Evolutionary conservation across 2,888 invertebrate species (phyloP).

Genomic region (Parnassius smintheus): DNA sequence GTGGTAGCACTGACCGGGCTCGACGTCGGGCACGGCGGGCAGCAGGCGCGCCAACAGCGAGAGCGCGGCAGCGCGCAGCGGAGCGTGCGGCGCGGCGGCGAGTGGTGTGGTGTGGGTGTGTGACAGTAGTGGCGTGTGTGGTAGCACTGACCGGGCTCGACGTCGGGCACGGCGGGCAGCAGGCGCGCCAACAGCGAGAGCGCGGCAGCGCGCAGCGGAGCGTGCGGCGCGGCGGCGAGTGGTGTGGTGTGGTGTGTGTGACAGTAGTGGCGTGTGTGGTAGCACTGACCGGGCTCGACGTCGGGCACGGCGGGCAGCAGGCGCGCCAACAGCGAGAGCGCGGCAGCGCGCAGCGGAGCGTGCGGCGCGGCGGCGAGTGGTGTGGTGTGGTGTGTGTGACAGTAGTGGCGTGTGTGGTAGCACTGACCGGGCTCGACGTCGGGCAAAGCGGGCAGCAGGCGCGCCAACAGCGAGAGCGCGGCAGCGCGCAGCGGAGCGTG

Average conservation of each 20-base stretch:
- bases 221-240: conserved; percentile 71
- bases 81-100: conserved; percentile 66
- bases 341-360: no score
- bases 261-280: no score
- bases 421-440: conserved; percentile 65
- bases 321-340: no score
- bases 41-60: conserved; percentile 78
- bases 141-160: conserved; percentile 48
- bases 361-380: no score
- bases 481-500: no score
- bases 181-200: conserved; percentile 82
- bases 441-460: conserved; percentile 71
- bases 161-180: conserved; percentile 60
- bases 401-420: no score
- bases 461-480: conserved; percentile 79
- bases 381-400: no score
- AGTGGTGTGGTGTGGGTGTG: conserved; percentile 31
- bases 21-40: conserved; percentile 58
- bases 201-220: conserved; percentile 84
- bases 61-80: conserved; percentile 86
- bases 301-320: no score
- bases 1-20: conserved; percentile 46
- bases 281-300: no score
- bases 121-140: not conserved
- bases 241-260: no score